These are phyloP conservation scores for Drosophila busckii DNA, from an alignment of 1,140 invertebrate species.

Conservation along the genomic window DNA sequence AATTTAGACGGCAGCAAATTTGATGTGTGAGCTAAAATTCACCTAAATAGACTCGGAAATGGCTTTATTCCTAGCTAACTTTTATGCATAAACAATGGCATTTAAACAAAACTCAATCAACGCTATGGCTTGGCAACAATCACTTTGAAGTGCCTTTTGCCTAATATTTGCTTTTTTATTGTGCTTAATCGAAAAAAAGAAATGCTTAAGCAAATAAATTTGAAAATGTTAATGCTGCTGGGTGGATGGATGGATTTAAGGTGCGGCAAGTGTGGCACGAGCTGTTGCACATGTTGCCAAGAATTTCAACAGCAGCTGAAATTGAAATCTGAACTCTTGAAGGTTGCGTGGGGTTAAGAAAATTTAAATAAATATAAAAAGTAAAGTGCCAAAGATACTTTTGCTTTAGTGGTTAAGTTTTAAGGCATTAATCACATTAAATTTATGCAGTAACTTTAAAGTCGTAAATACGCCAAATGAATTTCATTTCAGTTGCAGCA, in stretches of 20 bases:
- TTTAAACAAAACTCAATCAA: constrained; percentile 8
- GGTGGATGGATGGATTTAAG: constrained; percentile 66
- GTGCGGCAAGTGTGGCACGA: constrained; percentile 49
- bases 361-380: constrained; percentile 12
- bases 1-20: constrained; percentile 17
- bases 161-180: constrained; percentile 37
- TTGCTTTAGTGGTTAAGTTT: no score
- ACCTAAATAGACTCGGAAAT: constrained; percentile 19
- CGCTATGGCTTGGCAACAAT: constrained; percentile 4
- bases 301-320: no score
- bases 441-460: no score
- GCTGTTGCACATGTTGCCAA: constrained; percentile 53
- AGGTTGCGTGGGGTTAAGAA: constrained; percentile 14
- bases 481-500: no score
- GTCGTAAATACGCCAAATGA: no score
- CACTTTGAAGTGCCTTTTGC: constrained; percentile 36
- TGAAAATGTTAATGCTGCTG: constrained; percentile 54
- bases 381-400: no score
- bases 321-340: constrained; percentile 34
- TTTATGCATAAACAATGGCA: background rate
- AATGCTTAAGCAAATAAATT: constrained; percentile 54
- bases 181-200: constrained; percentile 20
- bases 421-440: no score
- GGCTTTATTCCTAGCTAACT: background rate
- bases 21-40: constrained; percentile 1